Conservation (phyloP, 2,113 vertebrate species). For the Micronycteris hirsuta region DNA sequence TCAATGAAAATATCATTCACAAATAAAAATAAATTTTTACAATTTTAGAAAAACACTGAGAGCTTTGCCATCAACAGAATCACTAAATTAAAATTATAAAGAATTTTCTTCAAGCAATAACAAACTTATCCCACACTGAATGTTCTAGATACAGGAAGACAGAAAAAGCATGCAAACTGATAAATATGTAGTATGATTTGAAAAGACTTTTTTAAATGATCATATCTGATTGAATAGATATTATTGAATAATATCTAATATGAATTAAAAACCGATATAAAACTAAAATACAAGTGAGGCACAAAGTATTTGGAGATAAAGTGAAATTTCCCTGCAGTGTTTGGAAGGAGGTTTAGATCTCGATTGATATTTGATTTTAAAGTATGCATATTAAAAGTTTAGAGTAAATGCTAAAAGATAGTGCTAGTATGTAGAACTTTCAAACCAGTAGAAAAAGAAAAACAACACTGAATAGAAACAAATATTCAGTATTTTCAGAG, state of each 20-base stretch:
- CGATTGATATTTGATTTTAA: not conserved
- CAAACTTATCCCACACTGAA: not conserved
- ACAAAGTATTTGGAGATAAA: not conserved
- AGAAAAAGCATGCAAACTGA: not conserved
- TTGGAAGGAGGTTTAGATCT: not conserved
- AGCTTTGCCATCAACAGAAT: not conserved
- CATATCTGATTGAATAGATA: too few species aligned
- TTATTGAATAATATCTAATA: not conserved
- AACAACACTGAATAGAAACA: not conserved
- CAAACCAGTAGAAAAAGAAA: not conserved
- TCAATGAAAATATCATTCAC: not conserved
- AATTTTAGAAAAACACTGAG: not conserved
- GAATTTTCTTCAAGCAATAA: not conserved
- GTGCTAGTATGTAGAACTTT: not conserved
- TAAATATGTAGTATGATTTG: not conserved
- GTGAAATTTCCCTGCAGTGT: not conserved
- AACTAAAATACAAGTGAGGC: not conserved
- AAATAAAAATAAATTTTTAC: not conserved
- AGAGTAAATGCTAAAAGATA: not conserved
- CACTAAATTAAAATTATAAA: not conserved
- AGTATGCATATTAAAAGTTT: not conserved
- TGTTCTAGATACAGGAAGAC: not conserved
- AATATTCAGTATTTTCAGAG: not conserved
- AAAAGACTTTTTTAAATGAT: not conserved
- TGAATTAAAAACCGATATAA: not conserved